These are phyloP conservation scores for Labeo rohita DNA, from an alignment of 2,113 vertebrate species.

Conservation along the genomic window DNA sequence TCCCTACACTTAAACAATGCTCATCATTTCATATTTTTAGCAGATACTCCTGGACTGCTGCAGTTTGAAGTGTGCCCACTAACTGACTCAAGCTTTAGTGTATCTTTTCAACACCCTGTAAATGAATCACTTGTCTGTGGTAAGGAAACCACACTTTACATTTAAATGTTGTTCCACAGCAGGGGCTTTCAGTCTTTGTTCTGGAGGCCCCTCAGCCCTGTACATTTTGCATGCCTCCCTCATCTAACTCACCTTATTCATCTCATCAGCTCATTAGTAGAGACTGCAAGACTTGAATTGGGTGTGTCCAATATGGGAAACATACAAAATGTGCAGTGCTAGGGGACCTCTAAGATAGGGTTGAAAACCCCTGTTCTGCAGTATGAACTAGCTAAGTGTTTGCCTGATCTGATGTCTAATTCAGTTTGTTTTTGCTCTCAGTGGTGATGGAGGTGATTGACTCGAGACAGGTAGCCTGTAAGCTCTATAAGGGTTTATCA, in stretches of 20 bases:
- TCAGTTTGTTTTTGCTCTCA: conserved; percentile 61
- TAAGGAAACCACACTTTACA: conserved; percentile 72
- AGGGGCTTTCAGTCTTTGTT: too few species aligned
- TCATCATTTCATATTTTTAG: conserved; percentile 34
- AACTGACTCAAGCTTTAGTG: conserved; percentile 93
- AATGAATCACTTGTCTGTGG: conserved; percentile 98
- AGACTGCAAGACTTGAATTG: too few species aligned
- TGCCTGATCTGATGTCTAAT: not conserved
- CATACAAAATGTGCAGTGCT: too few species aligned
- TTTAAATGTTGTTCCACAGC: not conserved
- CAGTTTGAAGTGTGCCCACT: conserved; percentile 98
- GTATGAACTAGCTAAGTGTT: not conserved
- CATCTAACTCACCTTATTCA: too few species aligned
- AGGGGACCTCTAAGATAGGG: too few species aligned
- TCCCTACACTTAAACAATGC: not conserved
- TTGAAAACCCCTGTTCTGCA: not conserved
- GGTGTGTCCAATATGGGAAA: too few species aligned
- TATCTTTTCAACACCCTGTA: conserved; percentile 97
- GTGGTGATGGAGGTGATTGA: conserved; percentile 99
- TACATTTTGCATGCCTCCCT: too few species aligned
- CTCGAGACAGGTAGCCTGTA: conserved; percentile 92
- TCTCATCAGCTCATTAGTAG: too few species aligned
- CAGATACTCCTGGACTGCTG: conserved; percentile 91
- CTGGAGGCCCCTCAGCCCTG: too few species aligned
- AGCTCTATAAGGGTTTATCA: conserved; percentile 94